phyloP scores from a whole-genome alignment of 2,113 vertebrate genomes.

The Calcarius ornatus region DNA sequence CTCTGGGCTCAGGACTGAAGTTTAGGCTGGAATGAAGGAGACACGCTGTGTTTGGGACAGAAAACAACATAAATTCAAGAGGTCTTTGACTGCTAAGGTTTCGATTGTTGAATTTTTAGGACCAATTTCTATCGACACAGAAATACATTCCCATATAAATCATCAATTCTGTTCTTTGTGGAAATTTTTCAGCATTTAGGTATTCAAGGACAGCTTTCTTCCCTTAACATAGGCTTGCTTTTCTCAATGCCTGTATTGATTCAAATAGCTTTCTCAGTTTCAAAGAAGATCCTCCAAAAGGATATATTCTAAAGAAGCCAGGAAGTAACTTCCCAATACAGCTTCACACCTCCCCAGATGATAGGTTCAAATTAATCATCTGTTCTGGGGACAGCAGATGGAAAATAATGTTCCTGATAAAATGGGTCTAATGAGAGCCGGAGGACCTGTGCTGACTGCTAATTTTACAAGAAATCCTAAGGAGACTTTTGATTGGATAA shows the following conservation, averaged over 20 bases:
- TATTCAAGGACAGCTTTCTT: neutral
- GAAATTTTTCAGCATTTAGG: neutral
- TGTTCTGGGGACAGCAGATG: conserved; percentile 13
- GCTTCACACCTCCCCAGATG: neutral
- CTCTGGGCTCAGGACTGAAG: neutral
- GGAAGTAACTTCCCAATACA: neutral
- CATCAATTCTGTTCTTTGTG: neutral
- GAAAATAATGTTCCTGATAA: conserved; percentile 25
- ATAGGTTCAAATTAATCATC: conserved; percentile 31
- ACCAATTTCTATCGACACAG: neutral
- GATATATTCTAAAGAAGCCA: neutral
- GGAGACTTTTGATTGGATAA: neutral
- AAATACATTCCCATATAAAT: neutral
- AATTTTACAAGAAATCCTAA: neutral
- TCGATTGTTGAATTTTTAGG: neutral
- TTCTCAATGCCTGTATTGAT: neutral
- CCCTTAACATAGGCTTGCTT: neutral
- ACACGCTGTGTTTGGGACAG: neutral
- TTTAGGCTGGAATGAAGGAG: neutral
- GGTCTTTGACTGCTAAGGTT: neutral
- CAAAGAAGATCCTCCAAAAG: neutral
- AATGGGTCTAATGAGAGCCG: neutral
- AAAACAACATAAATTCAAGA: neutral
- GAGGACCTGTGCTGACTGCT: neutral
- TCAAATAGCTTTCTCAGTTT: neutral